Evolutionary conservation across 2,888 invertebrate species (phyloP).

Genomic region (Leucophenga montana): DNA sequence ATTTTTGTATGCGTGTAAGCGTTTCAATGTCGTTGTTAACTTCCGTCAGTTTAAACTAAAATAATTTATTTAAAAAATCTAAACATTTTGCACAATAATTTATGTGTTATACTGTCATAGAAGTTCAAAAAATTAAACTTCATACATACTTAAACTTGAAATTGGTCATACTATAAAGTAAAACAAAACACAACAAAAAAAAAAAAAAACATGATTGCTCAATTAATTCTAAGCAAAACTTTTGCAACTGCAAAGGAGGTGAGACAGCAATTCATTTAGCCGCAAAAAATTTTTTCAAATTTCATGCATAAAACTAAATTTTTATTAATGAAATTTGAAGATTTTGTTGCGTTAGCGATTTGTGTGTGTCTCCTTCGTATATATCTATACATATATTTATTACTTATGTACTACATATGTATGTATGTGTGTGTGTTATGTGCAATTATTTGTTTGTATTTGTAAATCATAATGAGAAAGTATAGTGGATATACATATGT

Average conservation of each 20-base stretch:
- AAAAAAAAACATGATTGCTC: slow-evolving; percentile 36
- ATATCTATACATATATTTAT: neutral
- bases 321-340: no score
- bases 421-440: slow-evolving; percentile 2
- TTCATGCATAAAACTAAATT: no score
- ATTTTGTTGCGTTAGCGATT: no score
- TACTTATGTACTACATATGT: neutral
- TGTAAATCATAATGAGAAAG: neutral
- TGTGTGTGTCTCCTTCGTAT: no score
- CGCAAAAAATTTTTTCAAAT: no score
- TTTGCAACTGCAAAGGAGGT: no score
- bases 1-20: slow-evolving; percentile 12
- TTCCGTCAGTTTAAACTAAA: slow-evolving; percentile 3
- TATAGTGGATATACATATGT: no score
- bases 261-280: no score
- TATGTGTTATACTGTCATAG: neutral
- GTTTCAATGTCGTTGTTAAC: slow-evolving; percentile 4
- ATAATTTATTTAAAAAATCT: slow-evolving; percentile 16
- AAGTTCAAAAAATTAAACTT: slow-evolving; percentile 37
- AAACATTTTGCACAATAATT: neutral
- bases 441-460: slow-evolving; percentile 4
- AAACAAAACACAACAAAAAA: slow-evolving; percentile 29
- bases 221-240: neutral
- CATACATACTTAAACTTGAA: slow-evolving; percentile 39
- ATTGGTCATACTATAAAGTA: slow-evolving; percentile 28